Evolutionary conservation across 1,140 invertebrate species (phyloP), one percentile per base, ranked within the genome.

Genomic region (Heliconius hewitsoni): DNA sequence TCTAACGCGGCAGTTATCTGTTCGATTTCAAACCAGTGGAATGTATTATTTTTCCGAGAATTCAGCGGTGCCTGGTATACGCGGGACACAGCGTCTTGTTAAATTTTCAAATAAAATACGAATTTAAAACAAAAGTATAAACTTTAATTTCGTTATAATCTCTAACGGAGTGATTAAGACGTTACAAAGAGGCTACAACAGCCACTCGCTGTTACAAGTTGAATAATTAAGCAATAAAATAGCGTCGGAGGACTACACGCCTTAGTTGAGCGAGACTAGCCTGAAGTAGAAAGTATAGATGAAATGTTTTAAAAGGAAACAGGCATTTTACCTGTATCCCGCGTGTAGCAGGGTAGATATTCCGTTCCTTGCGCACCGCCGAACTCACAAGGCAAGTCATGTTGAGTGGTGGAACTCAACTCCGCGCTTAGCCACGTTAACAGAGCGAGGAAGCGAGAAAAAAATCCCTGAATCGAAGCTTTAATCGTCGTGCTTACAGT

Each of bases 151-250:
- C 8, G 60, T 30, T 27, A 30, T 30, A 30, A 66, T 16, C 23
- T 66, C 13, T 8, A 66, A 66, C 30, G 8, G 23, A 13, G 57
- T 66, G 57, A 66, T 66, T 66, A 66, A 66, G 55, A 57, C 3
- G 55, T 5, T 27, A 11, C n/a, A 57, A 57, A 57, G 57, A 66
- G 60, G 60, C 60, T 66, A 27, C 60, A 30, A 27, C 3, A 27
- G 13, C 23, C 60, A 66, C 60, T 66, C 60, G 13, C 23, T 66
- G 27, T 27, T 27, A 27, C 57, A 30, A 66, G 57, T 66, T 66
- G 30, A 30, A 30, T 66, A 66, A 66, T 66, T 66, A 66, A 66
- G 4, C 27, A 66, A 66, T 66, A 66, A 30, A 66, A n/a, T 66
- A 16, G 60, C 60, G 23, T 30, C 27, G 27, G 60, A 30, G 27